These are phyloP conservation scores for Philopedon plagiatum DNA, from an alignment of 2,888 invertebrate genomes.

Conservation along the genomic window DNA sequence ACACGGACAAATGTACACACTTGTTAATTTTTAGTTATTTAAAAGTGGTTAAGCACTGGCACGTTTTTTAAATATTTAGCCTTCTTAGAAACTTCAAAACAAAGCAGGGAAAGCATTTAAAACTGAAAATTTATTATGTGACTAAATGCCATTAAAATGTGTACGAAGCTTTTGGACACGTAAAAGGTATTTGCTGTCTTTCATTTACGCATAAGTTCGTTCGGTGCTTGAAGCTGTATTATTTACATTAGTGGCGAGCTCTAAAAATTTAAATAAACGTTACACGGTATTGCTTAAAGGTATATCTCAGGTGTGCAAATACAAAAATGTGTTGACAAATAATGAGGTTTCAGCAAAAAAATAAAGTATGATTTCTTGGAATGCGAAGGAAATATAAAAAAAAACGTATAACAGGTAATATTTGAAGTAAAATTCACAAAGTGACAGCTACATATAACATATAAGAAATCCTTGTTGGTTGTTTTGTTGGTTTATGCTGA, in stretches of 20 bases:
- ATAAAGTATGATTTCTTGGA: neutral
- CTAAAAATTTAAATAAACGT: constrained; percentile 11
- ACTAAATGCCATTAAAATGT: constrained; percentile 33
- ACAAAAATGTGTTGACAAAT: constrained; percentile 6
- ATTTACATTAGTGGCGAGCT: neutral
- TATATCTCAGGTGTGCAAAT: constrained; percentile 29
- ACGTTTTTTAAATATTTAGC: constrained; percentile 44
- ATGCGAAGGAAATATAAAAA: neutral
- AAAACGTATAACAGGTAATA: neutral
- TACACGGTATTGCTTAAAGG: constrained; percentile 6
- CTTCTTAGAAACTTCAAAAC: constrained; percentile 30
- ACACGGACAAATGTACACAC: neutral
- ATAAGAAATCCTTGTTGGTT: too few relatives aligned
- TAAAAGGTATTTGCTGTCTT: constrained; percentile 21
- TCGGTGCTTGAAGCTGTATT: neutral
- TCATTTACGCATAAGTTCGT: neutral
- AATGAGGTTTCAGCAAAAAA: neutral
- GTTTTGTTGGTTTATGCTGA: too few relatives aligned
- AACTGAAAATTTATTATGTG: constrained; percentile 36
- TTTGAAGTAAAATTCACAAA: neutral
- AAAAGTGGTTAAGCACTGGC: constrained; percentile 36
- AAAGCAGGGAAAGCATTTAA: constrained; percentile 14
- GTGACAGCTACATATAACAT: too few relatives aligned
- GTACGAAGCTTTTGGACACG: constrained; percentile 3
- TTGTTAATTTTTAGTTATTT: neutral